These are phyloP conservation scores for Microtus ochrogaster DNA, from an alignment of 2,113 vertebrate genomes.

Conservation along the genomic window DNA sequence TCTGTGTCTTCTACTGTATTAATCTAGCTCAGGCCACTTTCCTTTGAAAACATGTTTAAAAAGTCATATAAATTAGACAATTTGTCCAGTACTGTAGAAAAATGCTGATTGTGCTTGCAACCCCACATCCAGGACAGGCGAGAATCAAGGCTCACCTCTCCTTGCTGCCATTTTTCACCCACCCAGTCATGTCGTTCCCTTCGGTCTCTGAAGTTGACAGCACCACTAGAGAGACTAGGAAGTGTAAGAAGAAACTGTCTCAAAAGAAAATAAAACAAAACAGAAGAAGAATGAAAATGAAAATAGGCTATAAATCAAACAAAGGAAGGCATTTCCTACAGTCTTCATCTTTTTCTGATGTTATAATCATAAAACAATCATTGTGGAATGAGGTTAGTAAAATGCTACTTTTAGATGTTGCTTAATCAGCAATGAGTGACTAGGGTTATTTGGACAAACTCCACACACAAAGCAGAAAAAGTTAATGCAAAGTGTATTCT, in stretches of 20 bases:
- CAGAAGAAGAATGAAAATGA: background rate
- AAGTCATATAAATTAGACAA: constrained; percentile 20
- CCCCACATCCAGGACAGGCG: background rate
- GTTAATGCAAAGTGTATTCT: background rate
- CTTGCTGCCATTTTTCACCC: too few relatives aligned
- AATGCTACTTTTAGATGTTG: constrained; percentile 1
- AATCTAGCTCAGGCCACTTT: constrained; percentile 17
- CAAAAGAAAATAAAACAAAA: background rate
- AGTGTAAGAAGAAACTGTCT: background rate
- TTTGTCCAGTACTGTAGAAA: background rate
- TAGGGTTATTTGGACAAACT: background rate
- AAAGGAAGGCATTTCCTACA: background rate
- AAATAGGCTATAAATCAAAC: background rate
- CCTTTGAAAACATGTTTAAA: constrained; percentile 44
- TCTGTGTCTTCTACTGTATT: background rate
- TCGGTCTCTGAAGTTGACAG: background rate
- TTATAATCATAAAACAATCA: background rate
- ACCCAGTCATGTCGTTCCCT: background rate
- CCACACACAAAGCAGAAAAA: background rate
- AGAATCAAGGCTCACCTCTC: background rate
- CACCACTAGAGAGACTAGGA: background rate
- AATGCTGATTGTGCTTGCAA: background rate
- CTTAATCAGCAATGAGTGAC: background rate
- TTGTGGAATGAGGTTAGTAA: background rate
- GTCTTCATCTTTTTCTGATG: background rate